These are phyloP conservation scores for Littorina saxatilis DNA, from an alignment of 1,140 invertebrate genomes.

Conservation along the genomic window DNA sequence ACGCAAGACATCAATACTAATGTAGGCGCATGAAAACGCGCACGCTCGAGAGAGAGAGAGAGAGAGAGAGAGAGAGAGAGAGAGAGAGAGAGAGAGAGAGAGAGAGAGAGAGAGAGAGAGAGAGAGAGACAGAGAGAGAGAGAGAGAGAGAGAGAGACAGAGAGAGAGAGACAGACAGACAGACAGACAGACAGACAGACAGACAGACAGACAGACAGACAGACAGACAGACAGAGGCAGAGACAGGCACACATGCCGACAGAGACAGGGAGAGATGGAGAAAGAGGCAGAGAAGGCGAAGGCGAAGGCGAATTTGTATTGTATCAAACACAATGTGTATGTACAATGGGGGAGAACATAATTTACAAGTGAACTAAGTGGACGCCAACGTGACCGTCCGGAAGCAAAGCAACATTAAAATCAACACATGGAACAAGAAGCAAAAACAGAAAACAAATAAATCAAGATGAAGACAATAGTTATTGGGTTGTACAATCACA, in stretches of 20 bases:
- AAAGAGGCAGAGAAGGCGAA: background rate
- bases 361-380: too few relatives aligned
- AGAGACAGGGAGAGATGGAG: slow-evolving; percentile 22
- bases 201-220: background rate
- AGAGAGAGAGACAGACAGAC: background rate
- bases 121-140: background rate
- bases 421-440: too few relatives aligned
- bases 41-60: background rate
- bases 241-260: slow-evolving; percentile 19
- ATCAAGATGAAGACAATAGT: too few relatives aligned
- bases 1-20: background rate
- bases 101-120: too few relatives aligned
- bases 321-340: too few relatives aligned
- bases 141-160: background rate
- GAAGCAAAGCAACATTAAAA: too few relatives aligned
- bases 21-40: too few relatives aligned
- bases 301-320: too few relatives aligned
- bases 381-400: too few relatives aligned
- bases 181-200: background rate
- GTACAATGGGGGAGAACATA: too few relatives aligned
- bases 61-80: slow-evolving; percentile 5
- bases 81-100: background rate
- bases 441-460: too few relatives aligned
- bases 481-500: too few relatives aligned
- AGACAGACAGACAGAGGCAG: background rate